Evolutionary conservation across 2,797 vertebrate species (phyloP).

Genomic region (Hyperoplus immaculatus): DNA sequence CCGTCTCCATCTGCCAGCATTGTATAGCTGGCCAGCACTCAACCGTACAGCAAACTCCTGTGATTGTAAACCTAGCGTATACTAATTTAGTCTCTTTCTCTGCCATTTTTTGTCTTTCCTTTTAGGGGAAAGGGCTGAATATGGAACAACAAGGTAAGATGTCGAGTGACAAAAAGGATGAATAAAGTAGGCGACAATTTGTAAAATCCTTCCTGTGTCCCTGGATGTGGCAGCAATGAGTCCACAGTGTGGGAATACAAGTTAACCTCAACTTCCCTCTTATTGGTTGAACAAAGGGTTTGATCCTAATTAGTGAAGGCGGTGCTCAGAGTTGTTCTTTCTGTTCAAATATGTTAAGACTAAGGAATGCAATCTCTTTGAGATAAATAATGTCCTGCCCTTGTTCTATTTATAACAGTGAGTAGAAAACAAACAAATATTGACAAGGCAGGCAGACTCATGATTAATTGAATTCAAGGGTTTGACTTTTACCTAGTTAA

Average conservation of each 20-base stretch:
- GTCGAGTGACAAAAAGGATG: conserved; percentile 53
- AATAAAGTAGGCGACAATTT: conserved; percentile 56
- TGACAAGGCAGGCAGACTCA: conserved; percentile 12
- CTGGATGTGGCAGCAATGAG: conserved; percentile 53
- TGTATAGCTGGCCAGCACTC: conserved; percentile 64
- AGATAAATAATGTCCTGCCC: conserved; percentile 27
- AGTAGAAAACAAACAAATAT: conserved; percentile 32
- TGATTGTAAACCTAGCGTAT: conserved; percentile 56
- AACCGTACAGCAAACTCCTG: conserved; percentile 65
- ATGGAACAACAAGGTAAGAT: conserved; percentile 95
- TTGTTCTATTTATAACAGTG: conserved; percentile 19
- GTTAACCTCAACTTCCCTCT: conserved; percentile 15
- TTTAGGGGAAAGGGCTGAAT: conserved; percentile 93
- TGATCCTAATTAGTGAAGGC: conserved; percentile 26
- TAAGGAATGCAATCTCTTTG: conserved; percentile 31
- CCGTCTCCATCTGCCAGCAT: conserved; percentile 78
- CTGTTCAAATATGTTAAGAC: conserved; percentile 18
- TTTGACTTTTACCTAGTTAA: conserved; percentile 22
- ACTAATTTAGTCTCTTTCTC: conserved; percentile 66
- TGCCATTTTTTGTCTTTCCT: conserved; percentile 51
- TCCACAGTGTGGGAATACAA: conserved; percentile 49
- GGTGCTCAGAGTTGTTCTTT: conserved; percentile 16
- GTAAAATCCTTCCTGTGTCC: conserved; percentile 61
- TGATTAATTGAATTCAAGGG: conserved; percentile 14
- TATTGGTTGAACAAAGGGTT: conserved; percentile 32